phyloP scores from a whole-genome alignment of 2,888 invertebrate genomes.

The Melieria crassipennis region DNA sequence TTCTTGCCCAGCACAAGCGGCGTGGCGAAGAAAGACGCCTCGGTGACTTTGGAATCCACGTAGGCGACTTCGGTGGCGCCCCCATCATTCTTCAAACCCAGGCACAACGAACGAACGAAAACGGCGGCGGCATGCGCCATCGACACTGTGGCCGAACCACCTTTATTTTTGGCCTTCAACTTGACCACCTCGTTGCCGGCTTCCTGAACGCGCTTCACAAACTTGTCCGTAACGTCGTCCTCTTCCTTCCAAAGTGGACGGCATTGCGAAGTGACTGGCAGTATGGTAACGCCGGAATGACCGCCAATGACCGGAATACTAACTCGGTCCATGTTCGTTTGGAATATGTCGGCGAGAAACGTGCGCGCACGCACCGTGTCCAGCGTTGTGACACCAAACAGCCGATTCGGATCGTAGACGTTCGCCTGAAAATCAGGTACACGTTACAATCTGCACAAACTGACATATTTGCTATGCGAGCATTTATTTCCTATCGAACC shows the following conservation, averaged over 20 bases:
- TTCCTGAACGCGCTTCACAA: slow-evolving; percentile 92
- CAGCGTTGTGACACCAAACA: slow-evolving; percentile 96
- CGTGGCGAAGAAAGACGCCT: slow-evolving; percentile 90
- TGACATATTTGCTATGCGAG: not conserved
- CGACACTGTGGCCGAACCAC: slow-evolving; percentile 96
- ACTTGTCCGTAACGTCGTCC: slow-evolving; percentile 78
- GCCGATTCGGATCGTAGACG: slow-evolving; percentile 85
- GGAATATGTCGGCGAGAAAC: slow-evolving; percentile 89
- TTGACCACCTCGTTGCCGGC: slow-evolving; percentile 90
- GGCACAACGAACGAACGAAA: slow-evolving; percentile 82
- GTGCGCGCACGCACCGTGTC: slow-evolving; percentile 93
- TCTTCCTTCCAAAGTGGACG: slow-evolving; percentile 81
- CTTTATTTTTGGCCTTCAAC: slow-evolving; percentile 92
- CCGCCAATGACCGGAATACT: slow-evolving; percentile 95
- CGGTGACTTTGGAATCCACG: slow-evolving; percentile 82
- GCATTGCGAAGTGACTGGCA: slow-evolving; percentile 92
- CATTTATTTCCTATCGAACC: not conserved
- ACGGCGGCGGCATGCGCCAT: slow-evolving; percentile 96
- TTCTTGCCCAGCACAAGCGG: slow-evolving; percentile 74
- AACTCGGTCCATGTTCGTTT: slow-evolving; percentile 81
- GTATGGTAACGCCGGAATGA: slow-evolving; percentile 95
- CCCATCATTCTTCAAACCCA: slow-evolving; percentile 89
- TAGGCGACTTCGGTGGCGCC: slow-evolving; percentile 95
- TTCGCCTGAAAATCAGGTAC: slow-evolving; percentile 63
- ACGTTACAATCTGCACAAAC: no score